phyloP scores from a whole-genome alignment of 1,140 invertebrate species.

The Atta cephalotes region DNA sequence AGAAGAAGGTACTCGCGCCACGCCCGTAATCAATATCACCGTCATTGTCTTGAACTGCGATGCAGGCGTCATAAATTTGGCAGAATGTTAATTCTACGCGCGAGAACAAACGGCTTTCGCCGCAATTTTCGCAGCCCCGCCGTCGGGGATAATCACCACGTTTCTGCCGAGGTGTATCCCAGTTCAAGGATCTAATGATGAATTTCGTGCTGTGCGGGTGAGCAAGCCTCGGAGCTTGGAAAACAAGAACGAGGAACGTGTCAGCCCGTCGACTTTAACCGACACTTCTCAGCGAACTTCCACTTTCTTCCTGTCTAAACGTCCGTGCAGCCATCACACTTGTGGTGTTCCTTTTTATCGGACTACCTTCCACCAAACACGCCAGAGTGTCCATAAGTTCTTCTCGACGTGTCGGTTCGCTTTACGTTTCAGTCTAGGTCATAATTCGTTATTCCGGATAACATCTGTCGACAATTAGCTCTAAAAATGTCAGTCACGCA shows the following conservation, averaged over 20 bases:
- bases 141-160: conserved; percentile 72
- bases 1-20: conserved; percentile 47
- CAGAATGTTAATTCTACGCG: conserved; percentile 72
- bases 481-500: background rate
- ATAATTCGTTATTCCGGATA: conserved; percentile 28
- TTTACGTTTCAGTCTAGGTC: conserved; percentile 12
- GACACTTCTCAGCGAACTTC: conserved; percentile 66
- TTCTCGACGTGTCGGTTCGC: conserved; percentile 41
- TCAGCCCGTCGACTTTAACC: conserved; percentile 68
- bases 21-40: conserved; percentile 71
- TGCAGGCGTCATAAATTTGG: conserved; percentile 73
- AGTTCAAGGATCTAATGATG: conserved; percentile 63
- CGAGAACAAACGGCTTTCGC: conserved; percentile 20
- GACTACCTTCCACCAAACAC: conserved; percentile 27
- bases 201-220: conserved; percentile 55
- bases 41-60: conserved; percentile 70
- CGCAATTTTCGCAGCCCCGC: conserved; percentile 71
- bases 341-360: conserved; percentile 57
- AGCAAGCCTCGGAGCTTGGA: conserved; percentile 32
- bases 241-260: conserved; percentile 66
- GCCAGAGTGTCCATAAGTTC: conserved; percentile 33
- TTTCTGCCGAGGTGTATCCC: conserved; percentile 46
- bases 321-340: conserved; percentile 39
- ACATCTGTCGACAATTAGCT: conserved; percentile 21
- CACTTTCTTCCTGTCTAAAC: conserved; percentile 67